Conservation (phyloP, 1,140 invertebrate species). For the Drosophila dunni region DNA sequence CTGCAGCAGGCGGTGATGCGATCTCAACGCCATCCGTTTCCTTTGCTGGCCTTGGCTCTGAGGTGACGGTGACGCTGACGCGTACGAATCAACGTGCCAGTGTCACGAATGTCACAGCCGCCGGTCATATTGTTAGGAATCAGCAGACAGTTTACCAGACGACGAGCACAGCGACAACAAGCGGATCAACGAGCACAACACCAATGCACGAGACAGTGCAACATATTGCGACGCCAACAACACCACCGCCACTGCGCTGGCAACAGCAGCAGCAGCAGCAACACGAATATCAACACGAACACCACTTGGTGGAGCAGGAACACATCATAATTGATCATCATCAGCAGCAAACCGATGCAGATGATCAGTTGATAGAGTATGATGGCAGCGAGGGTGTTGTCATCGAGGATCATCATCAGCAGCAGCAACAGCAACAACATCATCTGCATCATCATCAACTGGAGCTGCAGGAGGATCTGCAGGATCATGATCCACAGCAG, state of each 20-base stretch:
- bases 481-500: slow-evolving; percentile 59
- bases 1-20: background rate
- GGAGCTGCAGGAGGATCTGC: slow-evolving; percentile 62
- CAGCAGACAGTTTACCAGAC: slow-evolving; percentile 64
- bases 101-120: slow-evolving; percentile 69
- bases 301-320: slow-evolving; percentile 67
- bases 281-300: slow-evolving; percentile 54
- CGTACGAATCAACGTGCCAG: slow-evolving; percentile 74
- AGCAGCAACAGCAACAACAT: slow-evolving; percentile 49
- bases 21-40: slow-evolving; percentile 65
- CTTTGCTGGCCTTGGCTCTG: slow-evolving; percentile 80
- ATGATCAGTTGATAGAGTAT: slow-evolving; percentile 70
- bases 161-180: slow-evolving; percentile 44
- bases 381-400: slow-evolving; percentile 53
- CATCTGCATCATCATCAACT: slow-evolving; percentile 53
- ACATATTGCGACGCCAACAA: slow-evolving; percentile 62
- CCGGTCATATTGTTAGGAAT: slow-evolving; percentile 84
- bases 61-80: slow-evolving; percentile 80
- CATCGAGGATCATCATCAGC: slow-evolving; percentile 59
- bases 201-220: slow-evolving; percentile 59
- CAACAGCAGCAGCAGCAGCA: slow-evolving; percentile 59
- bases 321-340: slow-evolving; percentile 75
- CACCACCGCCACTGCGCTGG: slow-evolving; percentile 65
- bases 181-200: slow-evolving; percentile 39
- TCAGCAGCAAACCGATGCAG: slow-evolving; percentile 70